Evolutionary conservation across 2,797 vertebrate species (phyloP).

Genomic region (Carduelis carduelis): DNA sequence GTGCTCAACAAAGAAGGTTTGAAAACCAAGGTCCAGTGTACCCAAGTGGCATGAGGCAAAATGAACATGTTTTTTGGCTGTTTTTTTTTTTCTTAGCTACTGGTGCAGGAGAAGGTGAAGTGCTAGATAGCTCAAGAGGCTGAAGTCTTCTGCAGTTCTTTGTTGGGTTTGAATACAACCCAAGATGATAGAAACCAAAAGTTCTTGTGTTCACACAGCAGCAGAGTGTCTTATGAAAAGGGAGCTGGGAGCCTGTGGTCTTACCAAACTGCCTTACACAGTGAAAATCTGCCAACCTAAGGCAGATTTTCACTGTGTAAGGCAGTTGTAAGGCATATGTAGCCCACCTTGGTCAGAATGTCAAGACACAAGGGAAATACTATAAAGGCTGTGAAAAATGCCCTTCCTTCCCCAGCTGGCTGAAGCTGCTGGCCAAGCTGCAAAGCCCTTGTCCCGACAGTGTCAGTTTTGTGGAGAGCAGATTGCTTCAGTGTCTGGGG

Average conservation of each 20-base stretch:
- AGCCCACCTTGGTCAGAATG: neutral
- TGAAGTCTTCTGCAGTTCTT: neutral
- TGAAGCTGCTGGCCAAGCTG: neutral
- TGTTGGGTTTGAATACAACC: neutral
- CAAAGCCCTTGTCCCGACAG: neutral
- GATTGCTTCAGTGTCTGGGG: neutral
- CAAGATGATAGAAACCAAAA: neutral
- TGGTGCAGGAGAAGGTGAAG: neutral
- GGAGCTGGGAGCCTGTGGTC: neutral
- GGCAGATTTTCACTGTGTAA: too few relatives aligned
- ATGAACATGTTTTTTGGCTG: neutral
- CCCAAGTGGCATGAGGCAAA: neutral
- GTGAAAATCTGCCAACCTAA: neutral
- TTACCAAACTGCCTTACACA: neutral
- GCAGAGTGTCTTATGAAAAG: accelerated
- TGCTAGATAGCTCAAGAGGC: neutral
- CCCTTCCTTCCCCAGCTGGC: neutral
- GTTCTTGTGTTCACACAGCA: neutral
- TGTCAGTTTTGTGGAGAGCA: neutral
- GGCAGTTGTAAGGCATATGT: neutral
- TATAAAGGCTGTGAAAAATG: neutral
- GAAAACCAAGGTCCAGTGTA: neutral
- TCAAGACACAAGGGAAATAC: neutral
- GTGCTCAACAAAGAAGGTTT: neutral
- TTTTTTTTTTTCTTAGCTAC: neutral